Conservation (phyloP, 2,797 vertebrate species). For the Danio aesculapii region DNA sequence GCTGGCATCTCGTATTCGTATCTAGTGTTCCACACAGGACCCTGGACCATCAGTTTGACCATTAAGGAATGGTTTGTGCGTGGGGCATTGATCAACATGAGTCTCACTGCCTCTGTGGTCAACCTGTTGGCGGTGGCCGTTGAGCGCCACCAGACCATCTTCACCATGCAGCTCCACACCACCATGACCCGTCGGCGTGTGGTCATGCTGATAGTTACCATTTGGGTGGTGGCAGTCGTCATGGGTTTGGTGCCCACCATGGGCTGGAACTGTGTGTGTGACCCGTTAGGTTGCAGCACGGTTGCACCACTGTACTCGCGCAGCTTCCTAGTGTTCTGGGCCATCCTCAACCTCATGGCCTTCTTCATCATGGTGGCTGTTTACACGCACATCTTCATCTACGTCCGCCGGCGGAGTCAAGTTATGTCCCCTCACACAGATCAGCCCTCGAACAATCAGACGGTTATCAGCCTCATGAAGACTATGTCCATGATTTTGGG, state of each 20-base stretch:
- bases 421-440: constrained; percentile 79
- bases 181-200: constrained; percentile 87
- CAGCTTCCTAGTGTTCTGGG: constrained; percentile 92
- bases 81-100: constrained; percentile 89
- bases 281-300: constrained; percentile 81
- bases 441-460: constrained; percentile 80
- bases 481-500: constrained; percentile 92
- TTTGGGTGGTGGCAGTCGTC: constrained; percentile 84
- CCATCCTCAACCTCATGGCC: constrained; percentile 87
- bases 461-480: constrained; percentile 90
- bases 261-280: constrained; percentile 92
- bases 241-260: constrained; percentile 89
- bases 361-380: constrained; percentile 89
- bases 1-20: constrained; percentile 89
- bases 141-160: constrained; percentile 90
- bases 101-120: constrained; percentile 90
- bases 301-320: constrained; percentile 90
- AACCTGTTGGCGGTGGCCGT: constrained; percentile 92
- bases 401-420: constrained; percentile 81
- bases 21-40: constrained; percentile 93
- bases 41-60: constrained; percentile 82
- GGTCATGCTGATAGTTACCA: constrained; percentile 83
- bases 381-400: constrained; percentile 88
- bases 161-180: constrained; percentile 92
- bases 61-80: constrained; percentile 88